Percentiles rank a stretch among this genome's conserved stretches.
These are phyloP conservation scores for Microchrysa polita DNA, from an alignment of 2,888 invertebrate genomes.

Conservation along the genomic window DNA sequence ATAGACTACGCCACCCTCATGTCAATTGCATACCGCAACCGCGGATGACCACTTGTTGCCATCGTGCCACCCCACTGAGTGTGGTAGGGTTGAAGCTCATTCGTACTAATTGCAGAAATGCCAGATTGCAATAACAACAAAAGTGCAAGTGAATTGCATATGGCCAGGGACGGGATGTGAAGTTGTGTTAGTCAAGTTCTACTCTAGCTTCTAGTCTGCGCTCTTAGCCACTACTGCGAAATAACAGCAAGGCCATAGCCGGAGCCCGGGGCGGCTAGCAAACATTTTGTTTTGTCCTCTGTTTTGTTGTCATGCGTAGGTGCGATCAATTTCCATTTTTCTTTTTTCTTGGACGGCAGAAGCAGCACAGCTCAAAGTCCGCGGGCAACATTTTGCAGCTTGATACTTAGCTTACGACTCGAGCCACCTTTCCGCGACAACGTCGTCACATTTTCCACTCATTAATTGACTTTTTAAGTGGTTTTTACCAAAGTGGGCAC, in stretches of 20 bases:
- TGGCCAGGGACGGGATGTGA: not conserved
- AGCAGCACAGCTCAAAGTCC: constrained; percentile 18
- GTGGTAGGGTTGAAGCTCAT: no score
- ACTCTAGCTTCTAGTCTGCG: not conserved
- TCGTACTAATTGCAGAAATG: not conserved
- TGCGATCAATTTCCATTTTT: constrained; percentile 36
- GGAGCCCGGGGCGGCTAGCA: not conserved
- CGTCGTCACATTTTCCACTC: constrained; percentile 34
- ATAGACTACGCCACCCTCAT: not conserved
- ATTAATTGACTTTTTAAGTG: constrained; percentile 42
- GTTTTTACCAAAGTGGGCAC: constrained; percentile 36
- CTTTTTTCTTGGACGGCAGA: constrained; percentile 1
- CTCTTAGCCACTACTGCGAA: not conserved
- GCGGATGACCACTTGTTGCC: constrained; percentile 4
- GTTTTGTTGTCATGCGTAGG: constrained; percentile 41
- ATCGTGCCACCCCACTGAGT: not conserved
- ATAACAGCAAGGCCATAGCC: not conserved
- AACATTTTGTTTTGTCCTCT: constrained; percentile 8
- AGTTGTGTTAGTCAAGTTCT: no score
- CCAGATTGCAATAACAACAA: not conserved
- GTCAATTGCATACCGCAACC: not conserved
- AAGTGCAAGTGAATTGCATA: not conserved
- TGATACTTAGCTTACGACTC: not conserved
- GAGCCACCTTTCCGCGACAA: constrained; percentile 8
- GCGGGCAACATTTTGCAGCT: constrained; percentile 15